A percentile compares a stretch with the other conserved stretches of the same genome.
These are phyloP conservation scores for Xenopus laevis DNA, from an alignment of 2,113 vertebrate genomes.

Conservation along the genomic window DNA sequence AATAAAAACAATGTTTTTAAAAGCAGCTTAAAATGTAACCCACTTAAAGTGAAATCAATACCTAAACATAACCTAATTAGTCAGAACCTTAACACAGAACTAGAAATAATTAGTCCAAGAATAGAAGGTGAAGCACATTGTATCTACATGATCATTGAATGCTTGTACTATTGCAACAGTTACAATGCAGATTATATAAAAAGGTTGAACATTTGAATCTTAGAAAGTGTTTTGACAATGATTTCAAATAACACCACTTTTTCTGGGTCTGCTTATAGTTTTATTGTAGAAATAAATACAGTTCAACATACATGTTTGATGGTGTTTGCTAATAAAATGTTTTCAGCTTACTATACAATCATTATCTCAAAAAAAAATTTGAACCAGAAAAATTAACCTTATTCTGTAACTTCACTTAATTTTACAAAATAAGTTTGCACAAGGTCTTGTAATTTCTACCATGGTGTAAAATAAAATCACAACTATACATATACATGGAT, in stretches of 20 bases:
- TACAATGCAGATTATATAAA: neutral
- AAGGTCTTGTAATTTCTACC: too few species aligned
- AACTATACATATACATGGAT: too few species aligned
- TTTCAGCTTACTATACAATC: neutral
- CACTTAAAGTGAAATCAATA: conserved; percentile 61
- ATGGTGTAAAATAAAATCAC: too few species aligned
- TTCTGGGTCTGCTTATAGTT: too few species aligned
- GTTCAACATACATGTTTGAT: neutral
- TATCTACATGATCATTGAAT: conserved; percentile 37
- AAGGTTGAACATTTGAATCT: neutral
- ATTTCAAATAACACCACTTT: neutral
- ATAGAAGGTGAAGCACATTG: neutral
- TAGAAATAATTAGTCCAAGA: conserved; percentile 7
- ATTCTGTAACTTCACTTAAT: too few species aligned
- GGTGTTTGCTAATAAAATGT: neutral
- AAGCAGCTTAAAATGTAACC: conserved; percentile 52
- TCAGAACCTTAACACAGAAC: conserved; percentile 49
- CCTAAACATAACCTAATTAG: conserved; percentile 44
- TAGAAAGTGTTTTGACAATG: conserved; percentile 51
- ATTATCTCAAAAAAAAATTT: neutral
- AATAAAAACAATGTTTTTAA: conserved; percentile 52
- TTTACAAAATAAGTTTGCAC: too few species aligned
- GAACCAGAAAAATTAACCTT: too few species aligned
- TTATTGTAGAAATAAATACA: too few species aligned
- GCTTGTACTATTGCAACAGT: neutral